Percentiles rank a stretch among this genome's conserved stretches.
Evolutionary conservation across 1,140 invertebrate species (phyloP).

Genomic region (Agraylea sexmaculata): DNA sequence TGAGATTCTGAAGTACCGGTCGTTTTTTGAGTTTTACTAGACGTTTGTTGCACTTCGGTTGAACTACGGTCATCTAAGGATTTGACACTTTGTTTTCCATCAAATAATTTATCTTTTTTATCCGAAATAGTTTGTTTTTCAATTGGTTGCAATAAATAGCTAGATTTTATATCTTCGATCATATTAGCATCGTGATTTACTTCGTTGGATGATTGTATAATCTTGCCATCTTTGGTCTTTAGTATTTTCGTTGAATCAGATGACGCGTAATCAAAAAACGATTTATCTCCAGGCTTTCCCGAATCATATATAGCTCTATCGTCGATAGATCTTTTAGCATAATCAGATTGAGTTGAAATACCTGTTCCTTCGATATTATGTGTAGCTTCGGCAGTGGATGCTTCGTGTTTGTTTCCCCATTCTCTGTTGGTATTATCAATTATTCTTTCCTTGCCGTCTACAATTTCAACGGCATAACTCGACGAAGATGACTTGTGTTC

Average conservation of each 20-base stretch:
- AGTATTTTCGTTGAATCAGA: slow-evolving; percentile 19
- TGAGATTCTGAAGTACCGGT: slow-evolving; percentile 12
- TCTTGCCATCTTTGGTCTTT: slow-evolving; percentile 17
- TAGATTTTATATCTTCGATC: slow-evolving; percentile 2
- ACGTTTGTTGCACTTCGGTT: slow-evolving; percentile 5
- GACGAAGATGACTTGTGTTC: slow-evolving; percentile 42
- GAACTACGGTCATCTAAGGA: neutral
- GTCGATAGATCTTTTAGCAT: slow-evolving; percentile 38
- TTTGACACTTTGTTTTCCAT: neutral
- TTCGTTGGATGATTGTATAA: slow-evolving; percentile 17
- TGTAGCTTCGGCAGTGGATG: slow-evolving; percentile 38
- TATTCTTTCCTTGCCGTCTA: slow-evolving; percentile 48
- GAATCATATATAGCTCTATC: slow-evolving; percentile 42
- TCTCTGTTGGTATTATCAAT: slow-evolving; percentile 42
- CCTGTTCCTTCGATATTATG: slow-evolving; percentile 38
- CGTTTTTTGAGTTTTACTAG: slow-evolving; percentile 12
- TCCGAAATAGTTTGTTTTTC: slow-evolving; percentile 1
- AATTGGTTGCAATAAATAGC: neutral
- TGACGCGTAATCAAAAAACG: slow-evolving; percentile 14
- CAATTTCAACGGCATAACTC: slow-evolving; percentile 44
- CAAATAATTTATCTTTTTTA: neutral
- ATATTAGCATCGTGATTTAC: slow-evolving; percentile 11
- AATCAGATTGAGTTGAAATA: slow-evolving; percentile 38
- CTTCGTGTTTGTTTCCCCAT: slow-evolving; percentile 37
- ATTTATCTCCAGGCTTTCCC: slow-evolving; percentile 34